Conservation (phyloP, 2,888 invertebrate species). For the Meiosimyza decipiens region DNA sequence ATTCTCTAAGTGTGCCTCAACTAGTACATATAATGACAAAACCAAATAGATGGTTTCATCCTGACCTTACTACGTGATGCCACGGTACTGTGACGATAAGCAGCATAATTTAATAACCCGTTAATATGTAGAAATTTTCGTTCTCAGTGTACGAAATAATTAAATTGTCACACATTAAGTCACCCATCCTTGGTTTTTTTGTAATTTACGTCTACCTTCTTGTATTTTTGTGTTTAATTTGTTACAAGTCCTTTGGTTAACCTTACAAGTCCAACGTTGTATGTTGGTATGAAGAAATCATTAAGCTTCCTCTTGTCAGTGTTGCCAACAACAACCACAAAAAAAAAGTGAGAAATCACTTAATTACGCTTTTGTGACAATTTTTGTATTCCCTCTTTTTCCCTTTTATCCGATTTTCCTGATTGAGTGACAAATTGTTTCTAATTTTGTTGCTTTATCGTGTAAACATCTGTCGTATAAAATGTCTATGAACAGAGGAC, state of each 20-base stretch:
- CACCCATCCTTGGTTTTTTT: not conserved
- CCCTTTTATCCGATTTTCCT: not conserved
- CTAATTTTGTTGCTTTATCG: not conserved
- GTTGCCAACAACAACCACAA: not conserved
- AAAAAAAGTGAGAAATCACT: slow-evolving; percentile 12
- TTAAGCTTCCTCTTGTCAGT: slow-evolving; percentile 16
- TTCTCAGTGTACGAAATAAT: not conserved
- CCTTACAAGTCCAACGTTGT: not conserved
- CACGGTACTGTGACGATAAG: no score
- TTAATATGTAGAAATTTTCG: no score
- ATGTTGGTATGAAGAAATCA: not conserved
- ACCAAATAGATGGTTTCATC: no score
- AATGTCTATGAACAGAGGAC: not conserved
- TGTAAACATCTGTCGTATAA: not conserved
- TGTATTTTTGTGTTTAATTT: no score
- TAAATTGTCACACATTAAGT: slow-evolving; percentile 27
- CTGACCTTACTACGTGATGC: no score
- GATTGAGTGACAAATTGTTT: slow-evolving; percentile 23
- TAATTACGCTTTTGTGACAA: slow-evolving; percentile 13
- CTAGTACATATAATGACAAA: no score
- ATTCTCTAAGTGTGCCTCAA: no score
- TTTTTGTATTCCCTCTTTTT: not conserved
- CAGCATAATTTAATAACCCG: no score
- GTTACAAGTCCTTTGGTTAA: no score
- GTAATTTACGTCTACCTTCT: no score